Conservation (phyloP, 2,797 vertebrate genomes). For the Hapalemur alaotrensis region DNA sequence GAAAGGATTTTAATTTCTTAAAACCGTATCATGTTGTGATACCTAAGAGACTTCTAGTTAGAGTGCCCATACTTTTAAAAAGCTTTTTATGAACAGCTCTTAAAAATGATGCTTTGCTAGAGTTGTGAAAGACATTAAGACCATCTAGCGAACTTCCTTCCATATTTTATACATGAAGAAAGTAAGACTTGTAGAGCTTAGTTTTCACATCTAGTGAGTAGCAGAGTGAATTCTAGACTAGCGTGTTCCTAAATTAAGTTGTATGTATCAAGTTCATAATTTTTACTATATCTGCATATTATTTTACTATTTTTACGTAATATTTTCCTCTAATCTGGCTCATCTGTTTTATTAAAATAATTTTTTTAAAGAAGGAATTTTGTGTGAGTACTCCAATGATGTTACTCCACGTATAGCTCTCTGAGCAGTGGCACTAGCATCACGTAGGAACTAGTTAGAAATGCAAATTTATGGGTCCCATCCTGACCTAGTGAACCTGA, state of each 20-base stretch:
- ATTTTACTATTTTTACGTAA: neutral
- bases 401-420: neutral
- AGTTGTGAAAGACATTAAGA: neutral
- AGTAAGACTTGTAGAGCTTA: neutral
- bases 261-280: neutral
- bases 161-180: neutral
- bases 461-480: neutral
- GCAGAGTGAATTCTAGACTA: neutral
- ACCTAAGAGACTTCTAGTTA: neutral
- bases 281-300: neutral
- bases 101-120: neutral
- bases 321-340: neutral
- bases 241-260: neutral
- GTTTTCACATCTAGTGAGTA: neutral
- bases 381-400: neutral
- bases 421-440: neutral
- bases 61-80: neutral
- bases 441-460: neutral
- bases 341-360: neutral
- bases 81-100: neutral
- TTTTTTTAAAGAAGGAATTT: neutral
- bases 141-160: neutral
- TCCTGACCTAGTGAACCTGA: neutral
- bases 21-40: neutral
- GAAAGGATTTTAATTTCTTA: conserved; percentile 23